Evolutionary conservation across 2,888 invertebrate genomes (phyloP).

Genomic region (Cheiracanthium punctorium): DNA sequence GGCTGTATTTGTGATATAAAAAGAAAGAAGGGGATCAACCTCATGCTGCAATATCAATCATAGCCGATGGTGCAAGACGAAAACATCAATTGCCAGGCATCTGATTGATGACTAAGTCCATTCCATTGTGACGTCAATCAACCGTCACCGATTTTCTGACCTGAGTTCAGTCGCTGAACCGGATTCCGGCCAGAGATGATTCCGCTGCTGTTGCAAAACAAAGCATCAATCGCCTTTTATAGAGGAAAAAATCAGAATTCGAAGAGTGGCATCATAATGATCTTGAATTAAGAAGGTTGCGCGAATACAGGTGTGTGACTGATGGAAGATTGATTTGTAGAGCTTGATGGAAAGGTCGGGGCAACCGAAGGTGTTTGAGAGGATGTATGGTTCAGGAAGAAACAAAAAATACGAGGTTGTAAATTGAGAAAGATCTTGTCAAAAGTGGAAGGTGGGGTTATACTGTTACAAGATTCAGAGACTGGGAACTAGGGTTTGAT

Average conservation of each 20-base stretch:
- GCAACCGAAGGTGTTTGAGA: not conserved
- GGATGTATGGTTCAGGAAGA: too few species aligned
- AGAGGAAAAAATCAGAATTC: not conserved
- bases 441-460: too few species aligned
- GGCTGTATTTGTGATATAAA: not conserved
- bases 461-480: too few species aligned
- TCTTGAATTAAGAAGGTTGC: not conserved
- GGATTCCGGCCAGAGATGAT: constrained; percentile 1
- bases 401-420: too few species aligned
- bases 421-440: too few species aligned
- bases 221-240: constrained; percentile 3
- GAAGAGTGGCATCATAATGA: not conserved
- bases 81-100: constrained; percentile 26
- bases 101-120: constrained; percentile 59
- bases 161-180: constrained; percentile 57
- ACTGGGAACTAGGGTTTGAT: too few species aligned
- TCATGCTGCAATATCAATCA: constrained; percentile 29
- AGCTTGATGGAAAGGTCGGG: not conserved
- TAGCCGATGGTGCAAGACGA: constrained; percentile 5
- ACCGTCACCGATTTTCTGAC: constrained; percentile 39
- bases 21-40: not conserved
- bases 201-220: constrained; percentile 9
- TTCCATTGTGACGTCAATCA: constrained; percentile 65
- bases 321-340: constrained; percentile 3
- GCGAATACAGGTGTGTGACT: not conserved